These are phyloP conservation scores for Brachionus koreanus DNA, from an alignment of 1,140 invertebrate species.

Conservation along the genomic window DNA sequence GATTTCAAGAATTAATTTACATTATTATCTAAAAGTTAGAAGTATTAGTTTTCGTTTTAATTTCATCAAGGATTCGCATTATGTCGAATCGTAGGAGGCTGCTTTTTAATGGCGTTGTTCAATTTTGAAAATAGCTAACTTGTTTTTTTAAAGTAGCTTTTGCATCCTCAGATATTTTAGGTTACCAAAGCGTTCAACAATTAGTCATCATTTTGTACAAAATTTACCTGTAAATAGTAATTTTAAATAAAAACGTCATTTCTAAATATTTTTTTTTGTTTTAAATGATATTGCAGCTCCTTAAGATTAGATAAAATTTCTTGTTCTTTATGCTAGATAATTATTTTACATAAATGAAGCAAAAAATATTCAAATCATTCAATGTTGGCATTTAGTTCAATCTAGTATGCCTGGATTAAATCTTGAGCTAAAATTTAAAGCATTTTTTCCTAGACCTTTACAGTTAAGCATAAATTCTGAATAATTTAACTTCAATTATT, in stretches of 20 bases:
- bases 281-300: neutral
- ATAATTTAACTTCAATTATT: neutral
- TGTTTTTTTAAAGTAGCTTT: neutral
- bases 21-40: neutral
- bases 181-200: neutral
- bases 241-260: neutral
- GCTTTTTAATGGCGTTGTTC: neutral
- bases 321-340: neutral
- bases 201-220: neutral
- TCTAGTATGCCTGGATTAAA: neutral
- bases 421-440: neutral
- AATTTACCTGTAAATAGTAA: neutral
- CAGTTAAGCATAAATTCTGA: neutral
- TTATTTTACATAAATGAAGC: neutral
- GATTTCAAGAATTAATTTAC: slow-evolving; percentile 9
- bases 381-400: neutral
- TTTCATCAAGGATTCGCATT: slow-evolving; percentile 5
- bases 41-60: neutral
- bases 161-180: neutral
- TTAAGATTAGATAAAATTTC: neutral
- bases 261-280: neutral
- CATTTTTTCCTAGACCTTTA: neutral
- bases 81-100: slow-evolving; percentile 14
- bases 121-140: neutral
- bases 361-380: neutral